These are phyloP conservation scores for Sinelater perroti DNA, from an alignment of 2,888 invertebrate species.

Conservation along the genomic window DNA sequence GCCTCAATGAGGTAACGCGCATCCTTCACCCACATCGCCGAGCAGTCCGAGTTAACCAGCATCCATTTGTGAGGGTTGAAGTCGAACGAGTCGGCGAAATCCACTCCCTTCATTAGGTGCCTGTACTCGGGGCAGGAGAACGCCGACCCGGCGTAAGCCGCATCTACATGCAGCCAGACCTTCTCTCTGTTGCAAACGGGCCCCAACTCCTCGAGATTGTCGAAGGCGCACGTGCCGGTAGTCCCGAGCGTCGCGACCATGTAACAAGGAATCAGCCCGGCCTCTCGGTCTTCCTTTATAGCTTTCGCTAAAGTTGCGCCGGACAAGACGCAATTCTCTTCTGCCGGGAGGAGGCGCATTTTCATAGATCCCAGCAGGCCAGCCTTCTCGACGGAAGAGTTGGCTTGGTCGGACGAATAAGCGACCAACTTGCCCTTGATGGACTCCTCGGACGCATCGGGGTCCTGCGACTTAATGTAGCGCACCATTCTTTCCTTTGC, in stretches of 20 bases:
- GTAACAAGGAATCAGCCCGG: slow-evolving; percentile 88
- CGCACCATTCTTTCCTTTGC: slow-evolving; percentile 76
- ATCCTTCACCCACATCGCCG: slow-evolving; percentile 90
- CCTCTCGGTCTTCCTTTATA: slow-evolving; percentile 76
- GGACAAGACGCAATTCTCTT: slow-evolving; percentile 72
- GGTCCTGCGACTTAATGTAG: slow-evolving; percentile 65
- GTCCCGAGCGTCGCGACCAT: slow-evolving; percentile 79
- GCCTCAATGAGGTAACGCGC: slow-evolving; percentile 82
- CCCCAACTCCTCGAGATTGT: slow-evolving; percentile 84
- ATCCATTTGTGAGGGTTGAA: slow-evolving; percentile 97
- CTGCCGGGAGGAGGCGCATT: slow-evolving; percentile 76
- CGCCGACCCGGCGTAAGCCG: slow-evolving; percentile 94
- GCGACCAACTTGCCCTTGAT: slow-evolving; percentile 78
- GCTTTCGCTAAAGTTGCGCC: slow-evolving; percentile 74
- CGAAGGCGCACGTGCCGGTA: slow-evolving; percentile 85
- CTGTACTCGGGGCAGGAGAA: slow-evolving; percentile 93
- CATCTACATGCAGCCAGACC: slow-evolving; percentile 95
- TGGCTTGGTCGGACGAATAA: slow-evolving; percentile 87
- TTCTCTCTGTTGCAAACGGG: slow-evolving; percentile 77
- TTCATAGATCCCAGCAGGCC: slow-evolving; percentile 81
- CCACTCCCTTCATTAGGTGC: slow-evolving; percentile 77
- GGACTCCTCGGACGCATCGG: slow-evolving; percentile 69
- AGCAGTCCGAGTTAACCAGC: slow-evolving; percentile 94
- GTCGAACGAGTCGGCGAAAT: slow-evolving; percentile 89
- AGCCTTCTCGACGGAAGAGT: slow-evolving; percentile 90